Evolutionary conservation across 2,113 vertebrate genomes (phyloP).

Genomic region (cattle (Bos taurus)): DNA sequence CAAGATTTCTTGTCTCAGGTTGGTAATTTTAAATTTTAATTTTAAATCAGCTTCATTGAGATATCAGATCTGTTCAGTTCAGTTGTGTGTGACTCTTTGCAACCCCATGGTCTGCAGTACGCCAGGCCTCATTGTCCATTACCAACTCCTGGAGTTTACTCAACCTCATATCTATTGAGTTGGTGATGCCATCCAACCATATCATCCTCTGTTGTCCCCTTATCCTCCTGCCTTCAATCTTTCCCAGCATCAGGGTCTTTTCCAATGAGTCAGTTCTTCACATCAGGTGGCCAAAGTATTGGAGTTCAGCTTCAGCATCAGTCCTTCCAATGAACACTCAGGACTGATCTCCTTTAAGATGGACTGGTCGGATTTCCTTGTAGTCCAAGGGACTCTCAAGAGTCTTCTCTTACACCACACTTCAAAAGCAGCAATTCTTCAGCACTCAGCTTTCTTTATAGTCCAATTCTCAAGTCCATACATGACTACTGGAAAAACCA

Average conservation of each 20-base stretch:
- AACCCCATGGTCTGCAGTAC: neutral
- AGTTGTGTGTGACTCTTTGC: neutral
- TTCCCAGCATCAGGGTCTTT: neutral
- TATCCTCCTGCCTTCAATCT: neutral
- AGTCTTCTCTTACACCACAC: neutral
- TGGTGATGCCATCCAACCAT: neutral
- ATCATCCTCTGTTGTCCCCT: neutral
- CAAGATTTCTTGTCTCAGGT: neutral
- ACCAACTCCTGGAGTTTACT: neutral
- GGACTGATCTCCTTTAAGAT: neutral
- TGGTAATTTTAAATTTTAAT: neutral
- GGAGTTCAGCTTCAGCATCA: neutral
- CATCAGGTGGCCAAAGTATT: neutral
- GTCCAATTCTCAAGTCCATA: neutral
- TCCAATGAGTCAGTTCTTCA: accelerated
- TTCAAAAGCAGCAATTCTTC: neutral
- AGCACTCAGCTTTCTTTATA: neutral
- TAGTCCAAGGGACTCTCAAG: neutral
- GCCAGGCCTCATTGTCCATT: neutral
- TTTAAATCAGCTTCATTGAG: conserved; percentile 17
- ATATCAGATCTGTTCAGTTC: neutral
- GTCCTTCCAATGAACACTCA: neutral
- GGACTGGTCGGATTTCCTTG: neutral
- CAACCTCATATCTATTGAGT: neutral
- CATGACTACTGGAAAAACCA: neutral